Evolutionary conservation across 2,888 invertebrate species (phyloP), one percentile per base, ranked within the genome.

Genomic region (Crossocerus cetratus): DNA sequence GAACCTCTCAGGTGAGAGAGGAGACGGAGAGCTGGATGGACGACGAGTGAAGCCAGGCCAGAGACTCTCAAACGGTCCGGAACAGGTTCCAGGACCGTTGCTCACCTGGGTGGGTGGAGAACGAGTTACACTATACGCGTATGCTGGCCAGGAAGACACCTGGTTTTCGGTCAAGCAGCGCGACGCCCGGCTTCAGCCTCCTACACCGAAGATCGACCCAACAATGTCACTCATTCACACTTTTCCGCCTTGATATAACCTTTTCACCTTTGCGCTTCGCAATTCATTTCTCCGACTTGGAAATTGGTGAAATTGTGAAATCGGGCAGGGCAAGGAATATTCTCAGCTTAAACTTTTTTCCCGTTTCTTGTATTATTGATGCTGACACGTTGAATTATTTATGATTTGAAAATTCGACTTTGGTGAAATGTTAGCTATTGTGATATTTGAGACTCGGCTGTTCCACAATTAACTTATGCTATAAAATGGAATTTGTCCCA

Each of bases 21-120:
- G 64, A 65, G 58, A 60, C 18, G 72, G 65, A 62, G 69, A 71
- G 70, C 66, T 67, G 66, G 78, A 74, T 70, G 78, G 78, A 76
- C 76, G 72, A 75, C 75, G 76, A 77, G 73, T 80, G 80, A 73
- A 77, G 78, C 74, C 74, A 75, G 72, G 78, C 66, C 83, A 83
- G 85, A 85, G 85, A 84, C 84, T 86, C 83, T 86, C 85, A 86
- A 86, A 86, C 82, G 83, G 83, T 86, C 80, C 80, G 85, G 83
- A 86, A 86, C 86, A 85, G 86, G 86, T 86, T 86, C 84, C 84
- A 79, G 83, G 78, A 84, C 83, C 84, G 86, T 86, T 86, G 86
- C 79, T 83, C 59, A 77, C 80, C 83, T 81, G 80, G 83, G 86
- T 86, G 86, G 86, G 86, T 86, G 86, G 86, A 86, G 85, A 86